Conservation (phyloP, 2,797 vertebrate species). For the Danio aesculapii region DNA sequence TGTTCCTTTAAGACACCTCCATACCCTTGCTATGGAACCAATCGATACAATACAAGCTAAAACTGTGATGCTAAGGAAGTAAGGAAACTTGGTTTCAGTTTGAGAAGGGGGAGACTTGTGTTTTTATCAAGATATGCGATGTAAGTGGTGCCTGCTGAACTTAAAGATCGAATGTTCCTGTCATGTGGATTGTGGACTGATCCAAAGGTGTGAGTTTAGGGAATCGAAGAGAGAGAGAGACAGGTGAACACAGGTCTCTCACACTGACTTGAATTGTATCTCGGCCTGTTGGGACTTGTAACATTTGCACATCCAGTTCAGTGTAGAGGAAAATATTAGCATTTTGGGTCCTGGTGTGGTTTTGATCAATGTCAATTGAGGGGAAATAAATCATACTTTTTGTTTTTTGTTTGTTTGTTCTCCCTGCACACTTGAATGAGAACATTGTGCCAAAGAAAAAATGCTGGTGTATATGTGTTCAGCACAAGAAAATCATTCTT, state of each 20-base stretch:
- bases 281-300: slow-evolving; percentile 34
- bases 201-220: background rate
- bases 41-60: slow-evolving; percentile 41
- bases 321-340: slow-evolving; percentile 26
- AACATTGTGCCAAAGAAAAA: background rate
- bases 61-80: slow-evolving; percentile 41
- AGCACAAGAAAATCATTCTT: background rate
- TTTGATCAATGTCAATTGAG: slow-evolving; percentile 54
- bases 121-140: slow-evolving; percentile 34
- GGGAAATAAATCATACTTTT: slow-evolving; percentile 48
- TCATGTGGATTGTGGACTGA: slow-evolving; percentile 7
- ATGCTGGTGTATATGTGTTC: too few species aligned
- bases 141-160: slow-evolving; percentile 32
- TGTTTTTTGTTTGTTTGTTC: slow-evolving; percentile 27
- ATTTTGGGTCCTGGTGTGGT: slow-evolving; percentile 39
- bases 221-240: slow-evolving; percentile 19
- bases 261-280: slow-evolving; percentile 1
- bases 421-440: background rate
- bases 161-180: slow-evolving; percentile 29
- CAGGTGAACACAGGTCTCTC: slow-evolving; percentile 5
- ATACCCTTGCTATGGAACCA: slow-evolving; percentile 8
- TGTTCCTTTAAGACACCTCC: background rate
- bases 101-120: background rate
- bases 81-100: background rate
- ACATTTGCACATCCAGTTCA: slow-evolving; percentile 53